phyloP scores from a whole-genome alignment of 2,113 vertebrate genomes.

The Copsychus sechellarum region DNA sequence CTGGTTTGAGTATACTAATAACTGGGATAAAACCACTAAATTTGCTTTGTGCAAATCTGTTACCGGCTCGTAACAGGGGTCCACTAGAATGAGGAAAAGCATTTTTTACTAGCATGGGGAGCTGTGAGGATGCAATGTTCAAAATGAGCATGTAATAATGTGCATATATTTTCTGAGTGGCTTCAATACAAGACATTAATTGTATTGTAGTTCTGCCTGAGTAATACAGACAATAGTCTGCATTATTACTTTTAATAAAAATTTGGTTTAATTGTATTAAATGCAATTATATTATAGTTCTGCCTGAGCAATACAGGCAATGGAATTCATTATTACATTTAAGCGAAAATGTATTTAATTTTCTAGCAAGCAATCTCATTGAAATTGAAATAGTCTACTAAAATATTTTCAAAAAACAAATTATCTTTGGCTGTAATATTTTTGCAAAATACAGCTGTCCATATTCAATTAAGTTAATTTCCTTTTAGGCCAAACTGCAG shows the following conservation, averaged over 20 bases:
- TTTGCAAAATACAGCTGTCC: conserved; percentile 52
- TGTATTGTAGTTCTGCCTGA: conserved; percentile 17
- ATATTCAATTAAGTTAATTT: conserved; percentile 58
- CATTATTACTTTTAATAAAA: conserved; percentile 61
- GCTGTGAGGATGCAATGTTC: neutral
- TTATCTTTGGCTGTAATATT: conserved; percentile 41
- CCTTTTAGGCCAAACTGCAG: neutral
- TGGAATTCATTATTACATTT: conserved; percentile 68
- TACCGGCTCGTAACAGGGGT: neutral
- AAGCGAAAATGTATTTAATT: conserved; percentile 75
- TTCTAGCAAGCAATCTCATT: conserved; percentile 65
- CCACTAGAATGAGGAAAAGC: neutral
- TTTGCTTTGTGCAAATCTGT: neutral
- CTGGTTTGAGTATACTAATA: neutral
- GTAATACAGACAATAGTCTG: conserved; percentile 42
- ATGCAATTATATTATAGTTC: conserved; percentile 61
- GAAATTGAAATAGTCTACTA: conserved; percentile 58
- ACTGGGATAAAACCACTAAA: neutral
- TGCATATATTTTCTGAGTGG: neutral
- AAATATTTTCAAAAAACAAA: conserved; percentile 61
- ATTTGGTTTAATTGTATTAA: conserved; percentile 67
- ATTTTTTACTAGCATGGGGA: neutral
- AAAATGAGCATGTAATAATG: neutral
- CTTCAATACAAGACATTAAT: conserved; percentile 17
- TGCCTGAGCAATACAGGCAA: conserved; percentile 59